Base-by-base conservation (phyloP, 1,140 invertebrate genomes). In the Lordiphosa collinella region DNA sequence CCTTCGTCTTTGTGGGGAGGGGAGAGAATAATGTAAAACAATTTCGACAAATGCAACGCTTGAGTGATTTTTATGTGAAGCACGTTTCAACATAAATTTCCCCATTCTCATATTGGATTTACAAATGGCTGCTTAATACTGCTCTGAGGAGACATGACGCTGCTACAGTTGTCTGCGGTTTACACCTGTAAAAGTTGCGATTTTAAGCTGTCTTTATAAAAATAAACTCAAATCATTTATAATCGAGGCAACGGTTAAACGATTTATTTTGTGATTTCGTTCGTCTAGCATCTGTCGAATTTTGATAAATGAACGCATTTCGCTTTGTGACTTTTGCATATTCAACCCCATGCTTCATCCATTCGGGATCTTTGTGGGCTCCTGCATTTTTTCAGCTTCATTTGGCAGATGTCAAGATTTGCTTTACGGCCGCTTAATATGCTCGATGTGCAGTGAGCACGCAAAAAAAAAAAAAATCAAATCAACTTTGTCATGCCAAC, bases 51-150 rank as follows among this genome's bases (percentile, higher is more conserved):
- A 25, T 62, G 57, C 70, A 71, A 59, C 66, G 68, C 38, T 47
- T 60, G 54, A 64, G 31, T 67, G 78, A 85, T 61, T 78, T 65
- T 84, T 64, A 78, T 85, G 63, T 74, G 59, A 46, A 37, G 78
- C 78, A 82, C 78, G 78, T 78, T 67, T 50, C 51, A 35, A 72
- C 55, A 84, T 82, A 82, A 82, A 82, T 84, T 72, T 51, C 51
- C 18, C 6, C 38, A 29, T 41, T 35, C 43, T 29, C 36, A 55
- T 67, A 76, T 72, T 82, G 62, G 55, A 60, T 82, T 61, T 69
- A 69, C 58, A 71, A 72, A 72, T 72, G 60, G 66, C 47, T 63
- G 68, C 58, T 63, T 56, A 82, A 75, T 59, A 47, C 67, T 35
- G 31, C 37, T 51, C 43, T 50, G 51, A 48, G 59, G 49, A 46